Evolutionary conservation across 2,888 invertebrate genomes (phyloP), one percentile per base, ranked within the genome.

Genomic region (Hydraecia micacea): DNA sequence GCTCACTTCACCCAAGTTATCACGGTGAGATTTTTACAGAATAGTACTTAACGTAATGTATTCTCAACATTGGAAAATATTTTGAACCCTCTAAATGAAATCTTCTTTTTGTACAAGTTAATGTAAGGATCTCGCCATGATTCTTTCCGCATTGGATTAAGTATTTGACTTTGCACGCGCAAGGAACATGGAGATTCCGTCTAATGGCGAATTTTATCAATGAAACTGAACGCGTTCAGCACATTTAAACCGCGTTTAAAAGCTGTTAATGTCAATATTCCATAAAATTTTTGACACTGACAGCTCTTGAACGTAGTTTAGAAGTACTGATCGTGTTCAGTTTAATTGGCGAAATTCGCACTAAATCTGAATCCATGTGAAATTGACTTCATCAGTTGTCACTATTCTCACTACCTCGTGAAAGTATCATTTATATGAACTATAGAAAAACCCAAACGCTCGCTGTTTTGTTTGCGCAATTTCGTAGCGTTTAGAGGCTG

Each of bases 371-470:
- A 39, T 49, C 36, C 5, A 70, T 49, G 28, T 36, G 18, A 36
- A 49, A 25, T 25, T 36, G 28, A 39, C 36, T 39, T n/a, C 25
- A 60, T 52, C n/a, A 72, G 9, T 67, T 46, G 13, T 8, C 49
- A 49, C 18, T 63, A 49, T 71, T 66, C 71, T 58, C 13, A 80
- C 60, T 36, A 60, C 6, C 13, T 18, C 52, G 81, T 52, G 81
- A 79, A 79, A 79, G 73, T 67, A 28, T 58, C 55, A 28, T 58
- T 39, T 63, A 32, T 49, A 7, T 25, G 1, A 60, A n/a, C 15
- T 28, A 68, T 39, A 15, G 21, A 77, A 32, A 46, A 52, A 62
- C 42, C 21, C n/a, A 49, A 62, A 52, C 15, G 3, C 9, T 32
- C 11, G 8, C 8, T 32, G 21, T 70, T 32, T 79, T 25, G 8